phyloP scores from a whole-genome alignment of 2,113 vertebrate genomes.

The Lophura nycthemera region DNA sequence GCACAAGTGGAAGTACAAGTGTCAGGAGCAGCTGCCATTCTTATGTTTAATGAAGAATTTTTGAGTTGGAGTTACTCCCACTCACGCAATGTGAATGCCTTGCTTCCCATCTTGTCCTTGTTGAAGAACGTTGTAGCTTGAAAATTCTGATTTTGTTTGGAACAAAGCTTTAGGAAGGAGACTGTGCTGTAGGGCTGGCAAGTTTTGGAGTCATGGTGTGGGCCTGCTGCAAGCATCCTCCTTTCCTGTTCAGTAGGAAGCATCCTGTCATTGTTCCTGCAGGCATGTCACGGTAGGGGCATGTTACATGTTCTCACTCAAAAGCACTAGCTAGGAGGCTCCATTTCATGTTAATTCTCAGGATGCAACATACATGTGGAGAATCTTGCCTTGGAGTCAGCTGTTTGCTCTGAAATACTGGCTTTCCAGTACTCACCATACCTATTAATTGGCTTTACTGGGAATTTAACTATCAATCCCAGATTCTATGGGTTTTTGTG shows the following conservation, averaged over 20 bases:
- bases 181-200: neutral
- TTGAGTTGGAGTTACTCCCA: neutral
- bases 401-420: neutral
- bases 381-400: neutral
- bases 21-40: neutral
- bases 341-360: neutral
- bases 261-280: slow-evolving; percentile 10
- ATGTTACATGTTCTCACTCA: neutral
- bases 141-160: neutral
- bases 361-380: neutral
- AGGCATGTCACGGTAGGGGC: neutral
- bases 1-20: neutral
- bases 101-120: neutral
- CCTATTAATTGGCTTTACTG: neutral
- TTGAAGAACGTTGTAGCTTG: neutral
- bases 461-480: neutral
- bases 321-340: neutral
- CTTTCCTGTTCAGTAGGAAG: slow-evolving; percentile 25
- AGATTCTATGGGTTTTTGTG: neutral
- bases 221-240: neutral
- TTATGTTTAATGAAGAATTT: neutral
- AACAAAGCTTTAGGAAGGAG: neutral
- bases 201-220: neutral
- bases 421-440: neutral
- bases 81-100: rapidly evolving